Conservation (phyloP, 2,797 vertebrate species). For the Eulemur mongoz region DNA sequence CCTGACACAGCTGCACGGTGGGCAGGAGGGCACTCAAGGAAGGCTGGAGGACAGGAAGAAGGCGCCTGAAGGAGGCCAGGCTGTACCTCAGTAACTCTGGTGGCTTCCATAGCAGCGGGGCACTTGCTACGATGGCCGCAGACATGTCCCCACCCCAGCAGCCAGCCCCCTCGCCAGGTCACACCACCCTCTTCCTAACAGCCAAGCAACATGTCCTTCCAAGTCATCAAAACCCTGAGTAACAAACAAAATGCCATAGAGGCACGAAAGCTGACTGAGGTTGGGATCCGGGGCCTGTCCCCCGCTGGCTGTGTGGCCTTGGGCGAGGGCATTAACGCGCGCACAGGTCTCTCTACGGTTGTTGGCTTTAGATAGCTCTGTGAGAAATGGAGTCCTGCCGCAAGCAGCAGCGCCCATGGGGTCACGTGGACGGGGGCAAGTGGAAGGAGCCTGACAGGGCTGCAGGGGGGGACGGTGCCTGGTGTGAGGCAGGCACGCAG, state of each 20-base stretch:
- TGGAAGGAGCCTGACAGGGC: not conserved
- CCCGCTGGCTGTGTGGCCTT: not conserved
- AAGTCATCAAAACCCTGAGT: not conserved
- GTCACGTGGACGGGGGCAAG: not conserved
- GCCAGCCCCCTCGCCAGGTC: not conserved
- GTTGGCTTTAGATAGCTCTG: not conserved
- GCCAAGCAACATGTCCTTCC: not conserved
- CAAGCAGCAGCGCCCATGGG: not conserved
- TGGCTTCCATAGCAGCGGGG: fast-evolving
- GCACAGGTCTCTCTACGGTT: not conserved
- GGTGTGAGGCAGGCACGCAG: not conserved
- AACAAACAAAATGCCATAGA: not conserved
- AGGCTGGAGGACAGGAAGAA: not conserved
- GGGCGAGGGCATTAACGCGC: not conserved
- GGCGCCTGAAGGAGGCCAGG: not conserved
- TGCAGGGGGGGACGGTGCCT: not conserved
- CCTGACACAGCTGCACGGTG: not conserved
- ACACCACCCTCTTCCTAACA: not conserved
- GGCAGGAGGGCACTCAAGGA: not conserved
- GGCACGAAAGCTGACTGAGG: not conserved
- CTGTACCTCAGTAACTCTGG: not conserved
- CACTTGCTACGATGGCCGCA: fast-evolving
- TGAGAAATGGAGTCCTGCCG: not conserved
- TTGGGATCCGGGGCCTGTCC: not conserved
- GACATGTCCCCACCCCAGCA: not conserved